These are phyloP conservation scores for Eucidaris tribuloides DNA, from an alignment of 35 echinoderm and acorn worm species.

Conservation along the genomic window DNA sequence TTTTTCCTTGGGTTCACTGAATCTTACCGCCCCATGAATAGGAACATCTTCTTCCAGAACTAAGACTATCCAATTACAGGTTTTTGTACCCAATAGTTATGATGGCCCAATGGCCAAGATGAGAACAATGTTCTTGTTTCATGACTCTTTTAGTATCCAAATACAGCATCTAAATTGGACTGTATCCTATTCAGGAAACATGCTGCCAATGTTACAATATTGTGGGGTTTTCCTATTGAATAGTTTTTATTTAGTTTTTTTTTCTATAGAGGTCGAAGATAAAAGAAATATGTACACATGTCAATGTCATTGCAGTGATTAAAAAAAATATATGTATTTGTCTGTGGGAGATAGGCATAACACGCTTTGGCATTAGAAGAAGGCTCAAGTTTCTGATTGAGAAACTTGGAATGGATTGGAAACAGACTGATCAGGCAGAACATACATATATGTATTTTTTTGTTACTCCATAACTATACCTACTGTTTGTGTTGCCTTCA, in stretches of 20 bases:
- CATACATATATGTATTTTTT: neutral
- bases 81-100: neutral
- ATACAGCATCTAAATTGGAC: neutral
- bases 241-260: neutral
- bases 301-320: neutral
- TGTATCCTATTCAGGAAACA: neutral
- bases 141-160: no score
- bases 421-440: neutral
- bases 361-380: neutral
- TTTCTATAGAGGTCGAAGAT: no score
- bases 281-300: neutral
- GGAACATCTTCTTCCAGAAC: neutral
- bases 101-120: neutral
- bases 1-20: neutral
- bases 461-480: neutral
- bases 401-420: neutral
- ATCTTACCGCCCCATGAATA: neutral
- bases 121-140: neutral
- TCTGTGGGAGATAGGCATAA: neutral
- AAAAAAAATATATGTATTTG: neutral
- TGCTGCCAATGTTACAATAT: neutral
- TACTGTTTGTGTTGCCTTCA: constrained; percentile 4
- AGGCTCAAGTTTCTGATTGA: neutral
- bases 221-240: constrained; percentile 1
- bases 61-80: neutral